Evolutionary conservation across 2,888 invertebrate genomes (phyloP).

Genomic region (Leptopilina myrica): DNA sequence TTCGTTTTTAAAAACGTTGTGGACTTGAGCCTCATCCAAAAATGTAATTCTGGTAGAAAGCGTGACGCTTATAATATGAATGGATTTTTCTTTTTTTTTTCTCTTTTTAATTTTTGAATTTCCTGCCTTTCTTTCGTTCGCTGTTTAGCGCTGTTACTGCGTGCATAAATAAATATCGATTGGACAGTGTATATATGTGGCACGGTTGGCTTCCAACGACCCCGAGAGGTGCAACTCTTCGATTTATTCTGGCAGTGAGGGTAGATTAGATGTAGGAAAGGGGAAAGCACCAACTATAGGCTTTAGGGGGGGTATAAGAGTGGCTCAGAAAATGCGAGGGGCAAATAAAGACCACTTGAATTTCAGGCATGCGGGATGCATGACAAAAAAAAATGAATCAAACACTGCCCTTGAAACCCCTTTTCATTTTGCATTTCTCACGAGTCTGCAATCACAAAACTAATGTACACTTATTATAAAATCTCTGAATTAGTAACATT

Average conservation of each 20-base stretch:
- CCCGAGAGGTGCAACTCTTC: slow-evolving; percentile 14
- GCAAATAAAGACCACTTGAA: slow-evolving; percentile 28
- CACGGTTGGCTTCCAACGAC: slow-evolving; percentile 35
- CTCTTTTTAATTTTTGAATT: no score
- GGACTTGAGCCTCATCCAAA: no score
- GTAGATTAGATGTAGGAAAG: slow-evolving; percentile 35
- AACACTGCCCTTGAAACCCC: slow-evolving; percentile 24
- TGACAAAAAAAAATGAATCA: slow-evolving; percentile 17
- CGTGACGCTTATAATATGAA: no score
- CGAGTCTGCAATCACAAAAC: slow-evolving; percentile 19
- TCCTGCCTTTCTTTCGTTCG: no score
- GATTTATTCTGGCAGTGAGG: slow-evolving; percentile 28
- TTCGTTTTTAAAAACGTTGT: no score
- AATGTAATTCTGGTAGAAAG: no score
- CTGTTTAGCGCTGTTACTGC: no score
- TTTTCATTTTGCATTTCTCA: slow-evolving; percentile 28
- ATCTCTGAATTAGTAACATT: not conserved
- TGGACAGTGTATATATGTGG: slow-evolving; percentile 6
- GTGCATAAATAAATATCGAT: slow-evolving; percentile 8
- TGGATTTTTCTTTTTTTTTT: no score
- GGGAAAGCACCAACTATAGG: not conserved
- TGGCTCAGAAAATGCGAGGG: not conserved
- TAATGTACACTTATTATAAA: not conserved
- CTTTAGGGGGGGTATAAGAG: not conserved
- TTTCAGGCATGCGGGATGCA: slow-evolving; percentile 30